Evolutionary conservation across 1,140 invertebrate species (phyloP), one percentile per base, ranked within the genome.

Genomic region (Limonius californicus): DNA sequence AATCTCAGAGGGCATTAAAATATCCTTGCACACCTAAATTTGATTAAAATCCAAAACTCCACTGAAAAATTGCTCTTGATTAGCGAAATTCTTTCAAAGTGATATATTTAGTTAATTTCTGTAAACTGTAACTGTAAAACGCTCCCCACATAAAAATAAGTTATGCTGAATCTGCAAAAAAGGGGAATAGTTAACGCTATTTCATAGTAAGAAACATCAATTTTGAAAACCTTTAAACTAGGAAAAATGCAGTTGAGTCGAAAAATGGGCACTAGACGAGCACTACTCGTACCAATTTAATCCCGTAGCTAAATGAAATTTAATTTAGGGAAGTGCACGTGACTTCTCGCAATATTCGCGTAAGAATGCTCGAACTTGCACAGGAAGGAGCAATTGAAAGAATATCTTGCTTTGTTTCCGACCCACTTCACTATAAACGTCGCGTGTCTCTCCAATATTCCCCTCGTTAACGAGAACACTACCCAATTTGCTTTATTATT

Each of bases 301-400:
- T 55, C 54, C 15, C 3, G 21, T 11, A n/a, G 19, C 54, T 55
- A 30, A 30, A 8, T 55, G 21, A 55, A 35, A 55, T 35, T 55
- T 55, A 30, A 55, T 55, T 55, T 55, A 55, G 15, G 54, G 18
- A 55, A 18, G 20, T 55, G 20, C 21, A 27, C 54, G 54, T 55
- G 45, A 50, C 45, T 21, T 50, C 45, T 50, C 45, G 45, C 45
- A 50, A 50, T 50, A 50, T 50, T 50, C 45, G n/a, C 15, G n/a
- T 11, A 21, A 50, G 45, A 50, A 18, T 50, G 15, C 20, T 39
- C 35, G 35, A 39, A 11, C 35, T 39, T 39, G 11, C 35, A 39
- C 6, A 19, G 16, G 45, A 50, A 50, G 45, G 45, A 50, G 45
- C 45, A 50, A 50, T 50, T 50, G 45, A 50, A 50, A 50, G 45